Evolutionary conservation across 2,888 invertebrate genomes (phyloP), one percentile per base, ranked within the genome.

Genomic region (Seira sanloemensis): DNA sequence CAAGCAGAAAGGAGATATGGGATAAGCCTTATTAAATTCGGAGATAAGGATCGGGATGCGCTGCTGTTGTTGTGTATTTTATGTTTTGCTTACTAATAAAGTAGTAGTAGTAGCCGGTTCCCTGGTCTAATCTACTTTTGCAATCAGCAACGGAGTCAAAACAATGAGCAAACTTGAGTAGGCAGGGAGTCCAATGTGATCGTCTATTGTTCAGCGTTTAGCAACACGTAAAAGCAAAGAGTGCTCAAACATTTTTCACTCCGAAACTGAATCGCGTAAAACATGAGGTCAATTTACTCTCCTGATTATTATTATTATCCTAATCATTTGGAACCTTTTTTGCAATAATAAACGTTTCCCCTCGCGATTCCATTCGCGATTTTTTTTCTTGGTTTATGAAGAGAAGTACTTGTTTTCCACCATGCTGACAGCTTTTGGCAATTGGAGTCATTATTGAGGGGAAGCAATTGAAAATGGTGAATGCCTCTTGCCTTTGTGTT

Each of bases 11-110:
- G 26, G 24, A 81, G 81, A 81, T 74, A 69, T 23, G 69, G 74
- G 81, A 81, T 81, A 81, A 81, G 80, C 74, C 74, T 80, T 80
- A 80, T 80, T 80, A 80, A 80, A 80, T 80, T 80, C 74, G 26
- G 27, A 67, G 80, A 80, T 80, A 80, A 80, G 18, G 27, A 80
- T 80, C 80, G 74, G 26, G 27, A 62, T 62, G 74, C 18, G 27
- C 19, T 16, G 65, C 74, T 65, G 74, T 73, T 58, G 58, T 58
- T 58, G 58, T 58, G 58, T 58, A 58, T 58, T 58, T 58, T 58
- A 58, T 58, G 58, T 58, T 58, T 58, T 58, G 58, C 58, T 58
- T 58, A 58, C 58, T 58, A 58, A 58, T 58, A 58, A 58, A 58
- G 54, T 58, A 65, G 26, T 50, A 65, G 62, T 71, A 26, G 72